Evolutionary conservation across 2,113 vertebrate genomes (phyloP), one percentile per base, ranked within the genome.

Genomic region (Illadopsis cleaveri): DNA sequence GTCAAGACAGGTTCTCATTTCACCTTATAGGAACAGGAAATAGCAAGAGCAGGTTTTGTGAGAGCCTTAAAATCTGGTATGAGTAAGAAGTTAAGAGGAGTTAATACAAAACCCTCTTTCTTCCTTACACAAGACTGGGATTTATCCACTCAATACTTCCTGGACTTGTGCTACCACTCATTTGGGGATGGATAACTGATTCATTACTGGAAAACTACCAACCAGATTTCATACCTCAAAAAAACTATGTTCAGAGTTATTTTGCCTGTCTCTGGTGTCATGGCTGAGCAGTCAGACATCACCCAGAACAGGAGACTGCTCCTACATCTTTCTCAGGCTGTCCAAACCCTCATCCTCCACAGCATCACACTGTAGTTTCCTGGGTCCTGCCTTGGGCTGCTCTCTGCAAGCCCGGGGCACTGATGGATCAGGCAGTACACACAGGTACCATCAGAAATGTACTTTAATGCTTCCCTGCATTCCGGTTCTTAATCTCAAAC

Each of bases 311-410:
- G 25, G 3, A 82, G 48, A 31, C 27, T n/a, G 31, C 31, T 73
- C 33, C 66, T 37, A 9, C 15, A n/a, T 6, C 20, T 12, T 40
- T 60, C 38, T 53, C 11, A 20, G 44, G 20, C 70, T 37, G 10
- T 11, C 62, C 47, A 75, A 60, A 48, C 9, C 30, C 37, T 31
- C 54, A 18, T 8, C 7, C 30, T 50, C 33, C 23, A 47, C 22
- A 58, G 12, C 25, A 11, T 12, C 11, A 25, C 0, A 3, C 45
- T 58, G 25, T 4, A 23, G 28, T 3, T n/a, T 5, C 82, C 30
- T 19, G 23, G n/a, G 27, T 37, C 31, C 54, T 69, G 47, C 14
- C 33, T 3, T 1, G 30, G 56, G 27, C 61, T 77, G 83, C 58
- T n/a, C 62, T 38, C 51, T 30, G 51, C 60, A 69, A 38, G 56